Evolutionary conservation across 2,113 vertebrate species (phyloP), one percentile per base, ranked within the genome.

Genomic region (Coracopsis vasa): DNA sequence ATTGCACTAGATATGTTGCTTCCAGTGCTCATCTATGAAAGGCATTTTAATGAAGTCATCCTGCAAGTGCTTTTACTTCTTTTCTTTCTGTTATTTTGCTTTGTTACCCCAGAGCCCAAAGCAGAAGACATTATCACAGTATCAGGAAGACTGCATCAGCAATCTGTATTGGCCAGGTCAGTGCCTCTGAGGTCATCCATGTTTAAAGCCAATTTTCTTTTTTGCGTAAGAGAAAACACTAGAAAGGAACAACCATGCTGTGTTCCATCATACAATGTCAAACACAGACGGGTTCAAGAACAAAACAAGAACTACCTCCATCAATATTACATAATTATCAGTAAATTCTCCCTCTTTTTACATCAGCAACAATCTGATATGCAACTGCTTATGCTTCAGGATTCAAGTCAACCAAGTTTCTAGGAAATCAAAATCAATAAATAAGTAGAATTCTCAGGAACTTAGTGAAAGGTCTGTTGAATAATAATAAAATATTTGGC

Each of bases 191-290:
- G 53, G 88, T 90, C 79, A 92, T 29, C 18, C 7, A 11, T 29
- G 33, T 53, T 77, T 62, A 53, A 67, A 66, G 82, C 50, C 67
- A 93, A 80, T 74, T 94, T 73, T 92, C 14, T 78, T 51, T 54
- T 70, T 78, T 95, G 72, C 42, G 25, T 70, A 94, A 95, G 50
- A 95, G 86, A 96, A 92, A 89, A 78, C 39, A 84, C 56, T 75
- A 48, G 75, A 95, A 94, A 80, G 72, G 60, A 92, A 86, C 72
- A 84, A 79, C 31, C 0, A 0, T 66, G 31, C 67, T 80, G 23
- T 77, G 51, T 90, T 88, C 51, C 69, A 84, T 74, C 39, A 70
- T 39, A 25, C 37, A 62, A 45, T 86, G 71, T 39, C 86, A 80
- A 93, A 90, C 42, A 80, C n/a, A 53, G 71, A 81, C 10, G 35